Evolutionary conservation across 2,888 invertebrate genomes (phyloP).

Genomic region (Campaea margaritaria): DNA sequence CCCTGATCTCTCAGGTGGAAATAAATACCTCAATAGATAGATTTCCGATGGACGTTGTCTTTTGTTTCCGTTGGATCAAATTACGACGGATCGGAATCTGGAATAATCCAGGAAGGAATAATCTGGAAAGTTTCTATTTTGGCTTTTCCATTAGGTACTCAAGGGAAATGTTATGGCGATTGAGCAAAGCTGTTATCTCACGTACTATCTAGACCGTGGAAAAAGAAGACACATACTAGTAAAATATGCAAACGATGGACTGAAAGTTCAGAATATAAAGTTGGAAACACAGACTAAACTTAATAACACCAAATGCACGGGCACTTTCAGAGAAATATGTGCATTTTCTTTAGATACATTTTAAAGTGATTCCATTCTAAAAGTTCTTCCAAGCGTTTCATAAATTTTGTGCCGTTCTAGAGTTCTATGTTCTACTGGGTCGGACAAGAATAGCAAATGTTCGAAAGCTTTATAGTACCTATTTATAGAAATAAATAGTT

Average conservation of each 20-base stretch:
- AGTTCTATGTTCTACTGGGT: too few species aligned
- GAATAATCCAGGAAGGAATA: too few species aligned
- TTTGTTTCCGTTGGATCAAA: conserved; percentile 19
- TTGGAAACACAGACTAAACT: conserved; percentile 10
- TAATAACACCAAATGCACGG: conserved; percentile 10
- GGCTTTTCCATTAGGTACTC: too few species aligned
- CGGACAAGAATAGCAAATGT: too few species aligned
- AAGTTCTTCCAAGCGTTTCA: conserved; percentile 17
- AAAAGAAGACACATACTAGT: not conserved
- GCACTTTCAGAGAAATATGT: conserved; percentile 22
- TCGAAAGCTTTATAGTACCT: too few species aligned
- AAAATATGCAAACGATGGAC: not conserved
- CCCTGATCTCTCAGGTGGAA: conserved; percentile 32
- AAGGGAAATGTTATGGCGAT: too few species aligned
- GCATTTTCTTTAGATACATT: conserved; percentile 17
- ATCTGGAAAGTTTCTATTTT: too few species aligned
- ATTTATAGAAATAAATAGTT: too few species aligned
- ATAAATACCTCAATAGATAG: conserved; percentile 26
- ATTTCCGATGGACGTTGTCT: conserved; percentile 3
- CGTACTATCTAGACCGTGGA: too few species aligned
- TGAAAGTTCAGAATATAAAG: conserved; percentile 1
- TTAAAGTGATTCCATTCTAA: conserved; percentile 20
- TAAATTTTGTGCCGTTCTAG: conserved; percentile 12
- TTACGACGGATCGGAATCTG: conserved; percentile 2
- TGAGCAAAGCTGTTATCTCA: not conserved